Base-by-base conservation (phyloP, 2,797 vertebrate species). In the Oreonectes daqikongensis region DNA sequence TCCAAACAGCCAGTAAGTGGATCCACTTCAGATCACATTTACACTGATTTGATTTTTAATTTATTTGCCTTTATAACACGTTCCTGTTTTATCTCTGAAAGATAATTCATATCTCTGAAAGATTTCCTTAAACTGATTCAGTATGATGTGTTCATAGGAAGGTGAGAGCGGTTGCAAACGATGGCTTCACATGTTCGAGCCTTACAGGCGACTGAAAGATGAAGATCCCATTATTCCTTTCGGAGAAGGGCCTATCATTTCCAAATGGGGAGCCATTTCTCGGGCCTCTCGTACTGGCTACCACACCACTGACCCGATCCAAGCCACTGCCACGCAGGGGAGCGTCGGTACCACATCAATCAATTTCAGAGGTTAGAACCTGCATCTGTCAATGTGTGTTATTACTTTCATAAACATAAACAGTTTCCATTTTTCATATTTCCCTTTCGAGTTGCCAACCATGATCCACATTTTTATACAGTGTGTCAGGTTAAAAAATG, bases 201-300 rank as follows among this genome's bases (percentile, higher is more conserved):
- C 95, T 40, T 95, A 95, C 87, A 91, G 95, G 53, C 93, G 95
- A 35, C 84, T 92, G 38, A 98, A 97, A 87, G 96, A 98, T 15
- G 97, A 99, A 86, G 97, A 99, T 83, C 96, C 97, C 17, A 99
- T 99, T 87, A 98, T 99, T 91, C 97, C 97, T 0, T 99, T 99
- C 52, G 94, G 95, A 0, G 97, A 99, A 66, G 96, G 96, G 55
- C 97, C 97, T 24, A 99, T 98, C 85, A 98, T 99, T 89, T 99
- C 97, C 79, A 98, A 99, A 87, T 99, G 97, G 97, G 97, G 97
- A 2, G 97, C 96, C 30, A 99, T 99, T 89, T 98, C 96, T 70
- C 92, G 97, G 75, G 96, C 96, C 6, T 95, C 97, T 26, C 96
- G 97, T 75, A 97, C 96, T 0, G 95, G 94, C 69, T 98, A 95